Evolutionary conservation across 2,888 invertebrate species (phyloP).

Genomic region (Parascotia fuliginaria): DNA sequence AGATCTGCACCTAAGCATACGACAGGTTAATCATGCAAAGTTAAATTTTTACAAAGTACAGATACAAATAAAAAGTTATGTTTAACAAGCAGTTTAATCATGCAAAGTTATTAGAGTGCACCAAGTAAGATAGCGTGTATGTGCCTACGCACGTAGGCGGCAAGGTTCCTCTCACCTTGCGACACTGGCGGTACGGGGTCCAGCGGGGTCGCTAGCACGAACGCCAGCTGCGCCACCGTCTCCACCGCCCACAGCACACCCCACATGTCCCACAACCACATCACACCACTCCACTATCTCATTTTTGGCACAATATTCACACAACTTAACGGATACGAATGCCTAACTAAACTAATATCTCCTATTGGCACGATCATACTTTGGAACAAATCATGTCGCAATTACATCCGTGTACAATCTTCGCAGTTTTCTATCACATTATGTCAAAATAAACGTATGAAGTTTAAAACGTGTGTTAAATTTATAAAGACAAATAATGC

Average conservation of each 20-base stretch:
- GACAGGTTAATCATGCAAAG: slow-evolving; percentile 18
- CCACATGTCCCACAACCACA: slow-evolving; percentile 85
- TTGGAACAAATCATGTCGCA: slow-evolving; percentile 76
- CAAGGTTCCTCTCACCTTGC: slow-evolving; percentile 80
- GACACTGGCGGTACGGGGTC: slow-evolving; percentile 70
- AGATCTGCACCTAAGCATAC: too few relatives aligned
- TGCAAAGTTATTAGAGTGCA: slow-evolving; percentile 53
- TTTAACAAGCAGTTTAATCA: slow-evolving; percentile 24
- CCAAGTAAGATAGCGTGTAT: slow-evolving; percentile 21
- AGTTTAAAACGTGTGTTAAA: slow-evolving; percentile 68
- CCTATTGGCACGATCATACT: slow-evolving; percentile 84
- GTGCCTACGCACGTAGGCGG: slow-evolving; percentile 61
- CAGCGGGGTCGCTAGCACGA: slow-evolving; percentile 73
- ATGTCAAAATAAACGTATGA: slow-evolving; percentile 58
- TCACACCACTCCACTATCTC: slow-evolving; percentile 86
- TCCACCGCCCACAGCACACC: slow-evolving; percentile 78
- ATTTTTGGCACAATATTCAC: slow-evolving; percentile 85
- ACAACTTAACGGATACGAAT: slow-evolving; percentile 81
- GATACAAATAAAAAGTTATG: slow-evolving; percentile 8
- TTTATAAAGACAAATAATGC: slow-evolving; percentile 82
- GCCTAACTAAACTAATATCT: slow-evolving; percentile 82
- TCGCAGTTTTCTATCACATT: slow-evolving; percentile 70
- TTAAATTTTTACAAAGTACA: slow-evolving; percentile 1
- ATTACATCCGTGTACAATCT: slow-evolving; percentile 55
- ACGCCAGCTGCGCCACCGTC: slow-evolving; percentile 71